A percentile compares a stretch with the other conserved stretches of the same genome.
phyloP scores from a whole-genome alignment of 2,797 vertebrate species.

The Crenichthys baileyi region DNA sequence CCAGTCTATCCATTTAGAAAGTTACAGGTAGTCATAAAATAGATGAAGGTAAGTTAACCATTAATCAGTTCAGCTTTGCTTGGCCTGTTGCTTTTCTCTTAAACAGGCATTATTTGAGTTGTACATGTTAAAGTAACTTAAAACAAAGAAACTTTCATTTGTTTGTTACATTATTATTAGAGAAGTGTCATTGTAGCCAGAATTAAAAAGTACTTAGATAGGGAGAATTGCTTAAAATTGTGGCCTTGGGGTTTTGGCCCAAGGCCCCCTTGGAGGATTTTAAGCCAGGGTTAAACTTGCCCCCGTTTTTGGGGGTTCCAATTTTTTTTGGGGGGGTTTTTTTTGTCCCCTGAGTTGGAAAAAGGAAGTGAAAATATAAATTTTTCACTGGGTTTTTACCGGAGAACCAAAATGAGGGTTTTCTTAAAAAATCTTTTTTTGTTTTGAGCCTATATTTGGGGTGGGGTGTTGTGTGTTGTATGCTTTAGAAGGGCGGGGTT shows the following conservation, averaged over 20 bases:
- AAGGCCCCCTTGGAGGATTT: too few relatives aligned
- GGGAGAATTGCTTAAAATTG: too few relatives aligned
- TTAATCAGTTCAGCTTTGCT: constrained; percentile 53
- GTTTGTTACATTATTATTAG: background rate
- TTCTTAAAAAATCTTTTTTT: constrained; percentile 7
- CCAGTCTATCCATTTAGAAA: constrained; percentile 22
- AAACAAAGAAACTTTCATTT: too few relatives aligned
- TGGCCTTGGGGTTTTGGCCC: too few relatives aligned
- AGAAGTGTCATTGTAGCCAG: background rate
- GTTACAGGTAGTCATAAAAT: constrained; percentile 21
- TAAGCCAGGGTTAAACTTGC: constrained; percentile 27
- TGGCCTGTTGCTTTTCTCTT: background rate
- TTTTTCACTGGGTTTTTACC: constrained; percentile 67
- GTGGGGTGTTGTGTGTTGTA: constrained; percentile 10
- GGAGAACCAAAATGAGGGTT: constrained; percentile 43
- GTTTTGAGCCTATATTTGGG: background rate
- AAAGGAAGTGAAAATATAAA: constrained; percentile 77
- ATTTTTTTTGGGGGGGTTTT: constrained; percentile 10
- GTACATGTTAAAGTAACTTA: too few relatives aligned
- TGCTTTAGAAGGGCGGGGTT: background rate
- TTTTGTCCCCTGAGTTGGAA: constrained; percentile 66
- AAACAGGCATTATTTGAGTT: background rate
- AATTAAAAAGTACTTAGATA: constrained; percentile 38
- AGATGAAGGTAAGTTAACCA: constrained; percentile 62
- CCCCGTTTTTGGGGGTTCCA: constrained; percentile 58